A percentile compares a stretch with the other conserved stretches of the same genome.
Conservation (phyloP, 2,113 vertebrate genomes). For the Oriolus oriolus region DNA sequence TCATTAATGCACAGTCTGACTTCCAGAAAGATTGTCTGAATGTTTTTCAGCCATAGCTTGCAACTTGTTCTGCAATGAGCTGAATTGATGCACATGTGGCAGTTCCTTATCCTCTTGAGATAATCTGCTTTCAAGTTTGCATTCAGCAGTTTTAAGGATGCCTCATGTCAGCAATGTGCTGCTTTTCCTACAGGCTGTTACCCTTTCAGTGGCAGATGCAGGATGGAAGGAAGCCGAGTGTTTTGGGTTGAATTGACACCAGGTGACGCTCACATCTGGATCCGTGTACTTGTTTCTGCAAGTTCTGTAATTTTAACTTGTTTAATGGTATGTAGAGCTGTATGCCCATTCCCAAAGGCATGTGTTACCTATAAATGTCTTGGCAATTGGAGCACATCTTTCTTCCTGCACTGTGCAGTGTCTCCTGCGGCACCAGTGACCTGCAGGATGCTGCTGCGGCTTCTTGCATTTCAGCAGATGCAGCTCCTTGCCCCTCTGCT, state of each 20-base stretch:
- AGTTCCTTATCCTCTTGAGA: conserved; percentile 52
- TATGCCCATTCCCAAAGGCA: neutral
- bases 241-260: neutral
- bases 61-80: neutral
- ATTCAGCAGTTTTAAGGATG: conserved; percentile 34
- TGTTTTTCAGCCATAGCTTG: conserved; percentile 1
- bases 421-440: neutral
- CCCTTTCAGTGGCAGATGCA: neutral
- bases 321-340: neutral
- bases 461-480: neutral
- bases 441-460: neutral
- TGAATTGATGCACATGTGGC: conserved; percentile 17
- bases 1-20: neutral
- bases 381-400: neutral
- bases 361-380: neutral
- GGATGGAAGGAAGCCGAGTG: neutral
- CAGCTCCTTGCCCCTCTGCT: neutral
- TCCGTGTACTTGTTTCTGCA: neutral
- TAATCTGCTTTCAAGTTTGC: conserved; percentile 55
- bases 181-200: neutral
- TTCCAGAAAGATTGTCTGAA: neutral
- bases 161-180: conserved; percentile 20
- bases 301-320: neutral
- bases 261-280: conserved; percentile 38
- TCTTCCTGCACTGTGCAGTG: neutral